Evolutionary conservation across 2,113 vertebrate species (phyloP), one percentile per base, ranked within the genome.

Genomic region (Crotalus horridus): DNA sequence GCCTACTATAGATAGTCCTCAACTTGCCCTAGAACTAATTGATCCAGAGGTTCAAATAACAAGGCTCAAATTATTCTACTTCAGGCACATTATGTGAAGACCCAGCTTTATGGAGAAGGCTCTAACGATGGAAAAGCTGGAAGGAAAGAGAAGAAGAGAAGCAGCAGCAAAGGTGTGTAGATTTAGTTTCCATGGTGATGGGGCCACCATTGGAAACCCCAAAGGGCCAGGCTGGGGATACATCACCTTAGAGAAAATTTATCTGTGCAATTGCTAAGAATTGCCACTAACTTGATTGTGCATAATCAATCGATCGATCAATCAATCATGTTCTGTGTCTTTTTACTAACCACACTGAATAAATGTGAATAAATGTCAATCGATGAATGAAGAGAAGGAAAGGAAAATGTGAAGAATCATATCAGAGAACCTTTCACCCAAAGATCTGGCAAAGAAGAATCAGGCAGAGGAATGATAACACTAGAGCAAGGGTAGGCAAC

Each of bases 401-500:
- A 74, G 61, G 64, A 33, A 10, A 29, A 46, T 29, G 51, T 39
- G 24, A 0, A 29, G 81, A 29, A 20, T n/a, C 21, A 26, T 48
- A 23, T 21, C 53, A 21, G 21, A 12, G 29, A 8, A 46, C 26
- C 39, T 6, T 74, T n/a, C n/a, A 33, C 64, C 90, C 81, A 48
- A n/a, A 51, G 91, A 61, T 9, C 33, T 58, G 24, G 15, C 61
- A 55, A 29, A 12, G 10, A 1, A 17, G 39, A 74, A 56, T 61
- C 85, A 69, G 91, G 20, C 64, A 89, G 85, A 58, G 85, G 46
- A 89, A 88, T 13, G 90, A 64, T 15, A 81, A 89, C 89, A 91
- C 95, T 95, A 94, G 91, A 89, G 95, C 95, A 96, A 3, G 43
- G 43, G 43, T 46, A 46, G 43, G 43, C 43, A 46, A 46, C 43